These are phyloP conservation scores for Acipenser transmontanus DNA, from an alignment of 2,797 vertebrate genomes.

Conservation along the genomic window DNA sequence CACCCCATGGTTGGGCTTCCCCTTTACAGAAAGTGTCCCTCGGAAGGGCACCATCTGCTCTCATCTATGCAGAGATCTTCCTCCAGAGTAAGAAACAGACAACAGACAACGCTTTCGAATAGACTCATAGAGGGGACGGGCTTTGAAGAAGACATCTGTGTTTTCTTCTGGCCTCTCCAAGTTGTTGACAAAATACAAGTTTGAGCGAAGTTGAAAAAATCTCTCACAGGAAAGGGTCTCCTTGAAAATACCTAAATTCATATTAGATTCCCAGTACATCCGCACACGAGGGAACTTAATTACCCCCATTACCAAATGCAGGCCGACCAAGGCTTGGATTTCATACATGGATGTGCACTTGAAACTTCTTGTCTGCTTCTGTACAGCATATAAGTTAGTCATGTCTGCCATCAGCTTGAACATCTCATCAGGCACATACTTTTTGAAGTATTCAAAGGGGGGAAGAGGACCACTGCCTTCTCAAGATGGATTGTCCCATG, in stretches of 20 bases:
- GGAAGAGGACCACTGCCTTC: too few species aligned
- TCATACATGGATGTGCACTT: constrained; percentile 5
- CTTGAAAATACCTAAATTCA: constrained; percentile 22
- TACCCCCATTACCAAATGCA: constrained; percentile 22
- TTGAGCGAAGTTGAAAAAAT: constrained; percentile 24
- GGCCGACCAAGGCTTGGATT: constrained; percentile 11
- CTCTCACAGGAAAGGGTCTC: constrained; percentile 19
- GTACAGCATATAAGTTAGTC: constrained; percentile 13
- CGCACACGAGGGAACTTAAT: constrained; percentile 21
- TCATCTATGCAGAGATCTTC: too few species aligned
- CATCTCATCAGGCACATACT: constrained; percentile 15
- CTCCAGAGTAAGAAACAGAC: too few species aligned
- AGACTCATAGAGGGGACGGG: too few species aligned
- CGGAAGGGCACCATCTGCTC: too few species aligned
- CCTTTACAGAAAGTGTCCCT: too few species aligned
- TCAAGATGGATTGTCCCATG: too few species aligned
- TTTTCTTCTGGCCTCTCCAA: constrained; percentile 20
- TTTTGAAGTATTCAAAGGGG: constrained; percentile 10
- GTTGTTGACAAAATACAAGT: constrained; percentile 23
- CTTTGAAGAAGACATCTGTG: constrained; percentile 20
- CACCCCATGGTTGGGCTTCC: too few species aligned
- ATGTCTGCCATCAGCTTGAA: constrained; percentile 14
- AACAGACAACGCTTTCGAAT: too few species aligned
- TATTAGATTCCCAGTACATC: constrained; percentile 23
- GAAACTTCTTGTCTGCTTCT: constrained; percentile 15